Conservation (phyloP, 1,140 invertebrate species). For the Trichomalopsis sarcophagae region DNA sequence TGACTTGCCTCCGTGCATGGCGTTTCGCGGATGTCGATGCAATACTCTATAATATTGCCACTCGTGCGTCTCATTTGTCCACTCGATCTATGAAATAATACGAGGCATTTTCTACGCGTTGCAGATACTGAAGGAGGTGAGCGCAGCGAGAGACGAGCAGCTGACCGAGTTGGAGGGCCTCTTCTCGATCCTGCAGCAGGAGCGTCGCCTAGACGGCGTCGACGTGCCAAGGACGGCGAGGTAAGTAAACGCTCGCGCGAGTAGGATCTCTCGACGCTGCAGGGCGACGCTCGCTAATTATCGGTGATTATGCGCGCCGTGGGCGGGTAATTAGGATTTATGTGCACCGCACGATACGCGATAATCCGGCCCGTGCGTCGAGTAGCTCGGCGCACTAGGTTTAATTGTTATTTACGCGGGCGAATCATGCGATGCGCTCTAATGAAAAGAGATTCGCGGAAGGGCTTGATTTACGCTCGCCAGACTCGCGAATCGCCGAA, state of each 20-base stretch:
- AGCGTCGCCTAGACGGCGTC: conserved; percentile 75
- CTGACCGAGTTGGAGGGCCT: conserved; percentile 78
- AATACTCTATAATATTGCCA: conserved; percentile 72
- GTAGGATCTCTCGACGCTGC: neutral
- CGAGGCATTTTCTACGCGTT: neutral
- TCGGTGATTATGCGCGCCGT: conserved; percentile 65
- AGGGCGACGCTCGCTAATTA: conserved; percentile 61
- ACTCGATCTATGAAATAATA: neutral
- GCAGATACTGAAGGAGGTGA: conserved; percentile 71
- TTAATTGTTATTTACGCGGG: conserved; percentile 71
- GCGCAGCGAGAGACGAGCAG: conserved; percentile 75
- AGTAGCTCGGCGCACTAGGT: conserved; percentile 56
- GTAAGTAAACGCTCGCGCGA: conserved; percentile 32
- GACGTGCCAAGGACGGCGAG: conserved; percentile 56
- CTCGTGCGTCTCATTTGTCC: conserved; percentile 71
- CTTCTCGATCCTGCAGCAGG: conserved; percentile 79
- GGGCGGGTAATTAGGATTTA: conserved; percentile 70
- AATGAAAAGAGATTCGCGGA: conserved; percentile 56
- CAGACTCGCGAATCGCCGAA: neutral
- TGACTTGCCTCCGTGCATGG: neutral
- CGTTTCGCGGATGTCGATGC: conserved; percentile 59
- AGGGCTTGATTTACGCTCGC: conserved; percentile 44
- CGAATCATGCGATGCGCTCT: conserved; percentile 66
- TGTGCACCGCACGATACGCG: conserved; percentile 55
- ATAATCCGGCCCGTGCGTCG: conserved; percentile 59